Percentiles rank a stretch among this genome's conserved stretches.
phyloP scores from a whole-genome alignment of 2,797 vertebrate genomes.

The Falco berigora region DNA sequence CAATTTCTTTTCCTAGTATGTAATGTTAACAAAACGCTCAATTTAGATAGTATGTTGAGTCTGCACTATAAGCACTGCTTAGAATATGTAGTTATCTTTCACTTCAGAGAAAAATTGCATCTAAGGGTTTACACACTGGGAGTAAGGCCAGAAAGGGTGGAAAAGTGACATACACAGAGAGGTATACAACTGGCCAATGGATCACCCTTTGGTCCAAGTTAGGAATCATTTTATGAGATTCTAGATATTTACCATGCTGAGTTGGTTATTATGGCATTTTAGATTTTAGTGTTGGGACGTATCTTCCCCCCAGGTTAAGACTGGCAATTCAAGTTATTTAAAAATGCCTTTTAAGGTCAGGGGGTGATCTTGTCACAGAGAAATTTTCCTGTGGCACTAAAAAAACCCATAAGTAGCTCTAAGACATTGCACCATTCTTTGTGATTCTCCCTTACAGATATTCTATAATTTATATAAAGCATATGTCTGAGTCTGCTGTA shows the following conservation, averaged over 20 bases:
- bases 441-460: neutral
- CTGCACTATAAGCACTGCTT: neutral
- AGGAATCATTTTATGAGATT: neutral
- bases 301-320: neutral
- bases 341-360: neutral
- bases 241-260: neutral
- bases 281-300: neutral
- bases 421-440: neutral
- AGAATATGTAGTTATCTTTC: neutral
- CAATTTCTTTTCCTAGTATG: neutral
- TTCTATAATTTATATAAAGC: neutral
- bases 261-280: neutral
- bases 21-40: neutral
- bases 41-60: neutral
- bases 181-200: neutral
- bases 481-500: neutral
- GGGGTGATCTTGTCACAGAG: neutral
- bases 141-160: neutral
- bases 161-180: neutral
- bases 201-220: neutral
- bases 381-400: neutral
- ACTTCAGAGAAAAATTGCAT: neutral
- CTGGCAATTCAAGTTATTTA: neutral
- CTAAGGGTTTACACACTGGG: neutral
- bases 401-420: neutral